Percentiles rank a stretch among this genome's conserved stretches.
These are phyloP conservation scores for Pomatostomus ruficeps DNA, from an alignment of 2,113 vertebrate genomes.

Conservation along the genomic window DNA sequence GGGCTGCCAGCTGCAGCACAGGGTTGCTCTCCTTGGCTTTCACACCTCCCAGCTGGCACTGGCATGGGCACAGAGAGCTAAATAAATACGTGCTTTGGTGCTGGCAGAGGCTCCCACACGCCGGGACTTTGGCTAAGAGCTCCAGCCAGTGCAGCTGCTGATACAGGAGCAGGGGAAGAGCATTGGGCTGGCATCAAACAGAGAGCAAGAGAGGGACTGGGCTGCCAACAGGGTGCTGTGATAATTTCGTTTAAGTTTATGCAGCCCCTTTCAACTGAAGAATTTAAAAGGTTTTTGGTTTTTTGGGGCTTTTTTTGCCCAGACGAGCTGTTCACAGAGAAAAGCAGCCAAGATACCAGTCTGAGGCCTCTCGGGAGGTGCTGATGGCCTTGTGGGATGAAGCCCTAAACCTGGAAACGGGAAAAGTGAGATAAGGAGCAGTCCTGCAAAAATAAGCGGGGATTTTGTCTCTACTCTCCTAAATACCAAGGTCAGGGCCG, in stretches of 20 bases:
- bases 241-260: background rate
- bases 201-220: background rate
- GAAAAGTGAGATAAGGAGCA: background rate
- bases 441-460: background rate
- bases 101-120: background rate
- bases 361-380: background rate
- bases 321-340: background rate
- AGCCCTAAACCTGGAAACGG: background rate
- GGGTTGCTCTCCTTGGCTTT: background rate
- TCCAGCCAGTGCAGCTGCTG: background rate
- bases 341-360: background rate
- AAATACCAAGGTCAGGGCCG: background rate
- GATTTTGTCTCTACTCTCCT: background rate
- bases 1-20: background rate
- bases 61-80: background rate
- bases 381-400: background rate
- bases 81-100: background rate
- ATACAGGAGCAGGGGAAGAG: background rate
- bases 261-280: background rate
- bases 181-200: background rate
- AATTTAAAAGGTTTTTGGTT: background rate
- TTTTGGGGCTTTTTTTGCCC: background rate
- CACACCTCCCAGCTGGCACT: constrained; percentile 8
- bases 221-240: too few relatives aligned
- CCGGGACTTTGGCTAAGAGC: background rate